Evolutionary conservation across 1,140 invertebrate genomes (phyloP).

Genomic region (Megathymus violae): DNA sequence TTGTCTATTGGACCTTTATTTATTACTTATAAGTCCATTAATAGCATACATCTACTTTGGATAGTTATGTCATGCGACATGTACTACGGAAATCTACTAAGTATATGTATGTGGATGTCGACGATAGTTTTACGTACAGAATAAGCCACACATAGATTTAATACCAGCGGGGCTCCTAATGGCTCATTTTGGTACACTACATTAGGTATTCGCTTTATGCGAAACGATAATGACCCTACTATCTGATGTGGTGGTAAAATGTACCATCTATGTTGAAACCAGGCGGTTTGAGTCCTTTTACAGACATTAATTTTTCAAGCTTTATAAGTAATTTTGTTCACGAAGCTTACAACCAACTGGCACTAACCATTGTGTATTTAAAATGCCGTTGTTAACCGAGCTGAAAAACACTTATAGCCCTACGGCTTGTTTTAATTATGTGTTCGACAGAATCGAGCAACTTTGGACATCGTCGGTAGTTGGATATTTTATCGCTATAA

Average conservation of each 20-base stretch:
- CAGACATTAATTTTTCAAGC: background rate
- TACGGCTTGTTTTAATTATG: too few relatives aligned
- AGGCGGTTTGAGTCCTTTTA: background rate
- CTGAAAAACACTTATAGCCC: background rate
- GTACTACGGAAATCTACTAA: too few relatives aligned
- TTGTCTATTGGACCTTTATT: too few relatives aligned
- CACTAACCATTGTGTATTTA: background rate
- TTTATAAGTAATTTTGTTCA: background rate
- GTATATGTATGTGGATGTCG: too few relatives aligned
- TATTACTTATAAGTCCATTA: too few relatives aligned
- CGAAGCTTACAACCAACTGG: background rate
- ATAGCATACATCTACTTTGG: too few relatives aligned
- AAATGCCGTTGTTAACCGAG: background rate
- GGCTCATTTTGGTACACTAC: conserved; percentile 19
- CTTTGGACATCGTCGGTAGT: too few relatives aligned
- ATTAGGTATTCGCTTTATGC: conserved; percentile 29
- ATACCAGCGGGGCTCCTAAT: conserved; percentile 21
- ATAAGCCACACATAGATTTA: conserved; percentile 9
- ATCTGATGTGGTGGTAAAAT: conserved; percentile 16
- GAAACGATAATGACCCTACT: conserved; percentile 23
- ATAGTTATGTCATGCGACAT: too few relatives aligned
- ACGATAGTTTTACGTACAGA: background rate
- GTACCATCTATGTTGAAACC: conserved; percentile 7
- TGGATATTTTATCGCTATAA: too few relatives aligned
- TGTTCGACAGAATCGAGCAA: too few relatives aligned